phyloP scores from a whole-genome alignment of 2,113 vertebrate species.

The Fulica atra region DNA sequence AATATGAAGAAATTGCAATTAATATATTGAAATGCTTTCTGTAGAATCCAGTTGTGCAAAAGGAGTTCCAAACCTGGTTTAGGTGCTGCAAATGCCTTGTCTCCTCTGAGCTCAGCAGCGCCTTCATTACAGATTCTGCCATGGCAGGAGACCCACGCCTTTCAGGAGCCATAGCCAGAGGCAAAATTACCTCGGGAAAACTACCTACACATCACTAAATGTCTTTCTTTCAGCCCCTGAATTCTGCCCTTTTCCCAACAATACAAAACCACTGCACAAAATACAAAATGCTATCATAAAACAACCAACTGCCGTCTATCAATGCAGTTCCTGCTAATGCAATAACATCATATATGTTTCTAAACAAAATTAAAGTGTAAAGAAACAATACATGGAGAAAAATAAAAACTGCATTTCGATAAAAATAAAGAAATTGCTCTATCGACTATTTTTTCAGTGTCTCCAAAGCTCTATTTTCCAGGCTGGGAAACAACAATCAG shows the following conservation, averaged over 20 bases:
- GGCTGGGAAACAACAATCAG: neutral
- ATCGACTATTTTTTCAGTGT: neutral
- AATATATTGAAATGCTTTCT: neutral
- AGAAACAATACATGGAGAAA: neutral
- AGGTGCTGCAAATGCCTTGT: neutral
- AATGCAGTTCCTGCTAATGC: neutral
- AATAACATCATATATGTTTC: neutral
- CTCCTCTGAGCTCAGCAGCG: neutral
- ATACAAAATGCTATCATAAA: rapidly evolving
- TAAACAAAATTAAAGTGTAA: neutral
- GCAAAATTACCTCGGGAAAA: neutral
- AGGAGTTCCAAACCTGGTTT: neutral
- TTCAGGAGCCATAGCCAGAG: neutral
- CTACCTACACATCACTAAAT: neutral
- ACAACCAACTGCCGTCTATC: neutral
- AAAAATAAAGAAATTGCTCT: neutral
- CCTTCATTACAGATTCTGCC: neutral
- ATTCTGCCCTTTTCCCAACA: neutral
- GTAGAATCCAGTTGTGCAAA: neutral
- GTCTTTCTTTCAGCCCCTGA: neutral
- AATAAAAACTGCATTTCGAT: neutral
- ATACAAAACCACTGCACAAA: neutral
- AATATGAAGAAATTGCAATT: neutral
- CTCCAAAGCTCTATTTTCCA: neutral
- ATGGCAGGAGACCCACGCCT: neutral